Base-by-base conservation (phyloP, 2,113 vertebrate species). In the Recurvirostra avosetta region DNA sequence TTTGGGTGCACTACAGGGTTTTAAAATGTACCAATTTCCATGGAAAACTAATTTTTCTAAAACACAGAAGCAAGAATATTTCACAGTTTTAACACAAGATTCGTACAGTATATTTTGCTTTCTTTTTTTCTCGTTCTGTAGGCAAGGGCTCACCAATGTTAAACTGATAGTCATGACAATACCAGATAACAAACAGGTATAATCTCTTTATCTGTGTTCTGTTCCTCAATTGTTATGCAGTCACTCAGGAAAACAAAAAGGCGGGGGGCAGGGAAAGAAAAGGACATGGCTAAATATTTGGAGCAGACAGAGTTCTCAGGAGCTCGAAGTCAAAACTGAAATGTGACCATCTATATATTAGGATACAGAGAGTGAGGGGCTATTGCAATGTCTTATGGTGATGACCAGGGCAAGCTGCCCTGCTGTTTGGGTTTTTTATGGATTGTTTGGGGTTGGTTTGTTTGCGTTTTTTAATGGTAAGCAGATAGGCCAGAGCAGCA, bases 151-250 rank as follows among this genome's bases (percentile, higher is more conserved):
- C 92, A 97, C 97, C 94, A 98, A 97, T 65, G 96, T 99, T 96
- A 99, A 99, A 86, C 98, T 99, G 92, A 98, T 99, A 78, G 98
- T 97, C 34, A 95, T 99, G 95, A 99, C 98, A 45, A 79, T 94
- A 70, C 97, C 98, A 16, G 86, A 97, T 73, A 94, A 96, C 89
- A 98, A 95, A 91, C 98, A 99, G 98, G 99, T 99, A 97, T 20
- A 30, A 95, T 30, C 43, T 30, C 43, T 78, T 91, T 12, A 2
- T 50, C 41, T 84, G 16, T 47, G 11, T 74, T 61, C n/a, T 76
- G 7, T 52, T 90, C 59, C 36, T 92, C 49, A 34, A 1, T 11
- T 86, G 6, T 59, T 50, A 7, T 9, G 7, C 12, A 55, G 9
- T 88, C 67, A 22, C 38, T 74, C 19, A 15, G 8, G 32, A 20